Percentiles rank a stretch among this genome's conserved stretches.
phyloP scores from a whole-genome alignment of 2,113 vertebrate species.

The Pantherophis guttatus region DNA sequence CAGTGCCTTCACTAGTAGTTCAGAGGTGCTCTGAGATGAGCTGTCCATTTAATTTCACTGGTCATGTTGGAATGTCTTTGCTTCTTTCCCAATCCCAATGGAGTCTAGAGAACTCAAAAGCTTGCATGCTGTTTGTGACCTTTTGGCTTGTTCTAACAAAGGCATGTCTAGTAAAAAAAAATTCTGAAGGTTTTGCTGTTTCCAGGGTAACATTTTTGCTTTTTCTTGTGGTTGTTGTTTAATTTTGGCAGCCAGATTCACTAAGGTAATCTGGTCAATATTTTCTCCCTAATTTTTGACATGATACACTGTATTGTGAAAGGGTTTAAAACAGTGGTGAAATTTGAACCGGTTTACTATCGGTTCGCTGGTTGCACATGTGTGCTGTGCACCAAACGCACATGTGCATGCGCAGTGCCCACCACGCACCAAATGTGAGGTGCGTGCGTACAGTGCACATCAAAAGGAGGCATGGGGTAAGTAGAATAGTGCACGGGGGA shows the following conservation, averaged over 20 bases:
- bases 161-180: background rate
- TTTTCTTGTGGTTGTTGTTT: background rate
- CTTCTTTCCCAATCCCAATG: background rate
- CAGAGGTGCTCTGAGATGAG: background rate
- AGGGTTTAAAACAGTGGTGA: background rate
- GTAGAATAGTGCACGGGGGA: too few relatives aligned
- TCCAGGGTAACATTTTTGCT: background rate
- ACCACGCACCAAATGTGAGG: too few relatives aligned
- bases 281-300: background rate
- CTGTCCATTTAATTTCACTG: background rate
- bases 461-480: too few relatives aligned
- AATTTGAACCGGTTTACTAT: too few relatives aligned
- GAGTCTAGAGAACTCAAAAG: background rate
- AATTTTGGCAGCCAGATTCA: background rate
- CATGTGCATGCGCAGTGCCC: too few relatives aligned
- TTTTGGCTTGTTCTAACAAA: background rate
- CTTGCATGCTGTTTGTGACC: background rate
- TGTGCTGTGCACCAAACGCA: too few relatives aligned
- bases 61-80: background rate
- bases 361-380: too few relatives aligned
- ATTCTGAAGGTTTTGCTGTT: background rate
- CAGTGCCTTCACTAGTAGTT: background rate
- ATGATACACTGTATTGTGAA: background rate
- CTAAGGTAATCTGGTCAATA: background rate
- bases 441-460: too few relatives aligned